These are phyloP conservation scores for Abrostola triplasia DNA, from an alignment of 2,888 invertebrate species.

Conservation along the genomic window DNA sequence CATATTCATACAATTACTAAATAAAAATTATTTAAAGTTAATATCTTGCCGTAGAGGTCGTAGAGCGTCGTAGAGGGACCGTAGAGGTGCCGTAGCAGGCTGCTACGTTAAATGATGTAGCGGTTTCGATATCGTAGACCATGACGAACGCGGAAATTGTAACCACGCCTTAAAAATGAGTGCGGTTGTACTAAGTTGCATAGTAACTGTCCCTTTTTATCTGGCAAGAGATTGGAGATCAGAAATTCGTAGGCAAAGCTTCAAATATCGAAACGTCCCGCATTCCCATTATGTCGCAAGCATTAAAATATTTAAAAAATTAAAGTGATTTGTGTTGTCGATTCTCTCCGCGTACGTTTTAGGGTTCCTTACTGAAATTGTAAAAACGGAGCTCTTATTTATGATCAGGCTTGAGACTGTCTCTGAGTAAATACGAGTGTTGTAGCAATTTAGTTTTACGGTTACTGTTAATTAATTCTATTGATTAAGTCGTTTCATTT, in stretches of 20 bases:
- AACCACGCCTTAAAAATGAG: not conserved
- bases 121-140: not conserved
- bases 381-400: conserved; percentile 5
- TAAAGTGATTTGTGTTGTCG: conserved; percentile 38
- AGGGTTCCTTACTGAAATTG: conserved; percentile 16
- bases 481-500: not conserved
- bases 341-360: conserved; percentile 21
- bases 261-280: conserved; percentile 10
- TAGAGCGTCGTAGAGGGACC: conserved; percentile 6
- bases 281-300: conserved; percentile 34
- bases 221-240: not conserved
- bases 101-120: conserved; percentile 1
- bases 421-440: not conserved
- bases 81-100: conserved; percentile 1
- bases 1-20: too few species aligned
- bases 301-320: conserved; percentile 34
- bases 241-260: conserved; percentile 4
- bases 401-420: not conserved
- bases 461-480: conserved; percentile 3
- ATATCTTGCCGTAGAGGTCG: not conserved
- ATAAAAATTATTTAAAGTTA: too few species aligned
- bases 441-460: not conserved
- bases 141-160: not conserved
- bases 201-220: not conserved
- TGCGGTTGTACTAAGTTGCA: not conserved